Base-by-base conservation (phyloP, 2,888 invertebrate species). In the Philereme vetulata region DNA sequence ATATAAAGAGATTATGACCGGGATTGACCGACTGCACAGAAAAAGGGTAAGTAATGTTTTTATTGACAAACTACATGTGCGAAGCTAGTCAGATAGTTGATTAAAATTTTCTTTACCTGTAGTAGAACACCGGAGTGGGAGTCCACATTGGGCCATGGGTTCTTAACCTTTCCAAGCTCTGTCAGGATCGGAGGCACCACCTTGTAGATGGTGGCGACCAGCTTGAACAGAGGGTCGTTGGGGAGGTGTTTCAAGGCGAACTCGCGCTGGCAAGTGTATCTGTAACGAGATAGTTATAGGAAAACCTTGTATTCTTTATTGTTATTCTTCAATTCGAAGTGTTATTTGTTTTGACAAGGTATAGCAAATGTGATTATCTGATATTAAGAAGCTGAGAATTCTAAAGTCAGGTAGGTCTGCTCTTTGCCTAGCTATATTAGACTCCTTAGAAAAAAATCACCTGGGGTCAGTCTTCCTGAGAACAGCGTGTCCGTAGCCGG, bases 141-240 rank as follows among this genome's bases (percentile, higher is more conserved):
- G 92, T 99, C 98, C 73, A 99, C 98, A 86, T 99, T 98, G 71
- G 98, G 98, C 98, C 98, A 99, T 65, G 98, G 98, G 94, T 98
- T 98, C 94, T 98, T 97, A 62, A 98, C 98, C 92, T 98, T 98
- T 80, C 98, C 98, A 72, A 97, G 96, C 88, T 98, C 97, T 74
- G 96, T 94, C 47, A 98, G 95, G 79, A 98, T 95, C 71, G 97
- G 97, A 0, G 98, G 98, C 49, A 98, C 98, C 53, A 98, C 95
- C 88, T 98, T 97, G 94, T 97, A 98, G 5, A 98, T 93, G 77
- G 96, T 95, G 2, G 97, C 95, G 32, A 98, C 98, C 77, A 98
- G 93, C 93, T 97, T 96, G 94, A 98, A 98, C 77, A 98, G 87
- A 0, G 96, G 95, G 87, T 98, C 98, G 78, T 98, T 95, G 55